These are phyloP conservation scores for Amiota communis DNA, from an alignment of 2,888 invertebrate genomes.

Conservation along the genomic window DNA sequence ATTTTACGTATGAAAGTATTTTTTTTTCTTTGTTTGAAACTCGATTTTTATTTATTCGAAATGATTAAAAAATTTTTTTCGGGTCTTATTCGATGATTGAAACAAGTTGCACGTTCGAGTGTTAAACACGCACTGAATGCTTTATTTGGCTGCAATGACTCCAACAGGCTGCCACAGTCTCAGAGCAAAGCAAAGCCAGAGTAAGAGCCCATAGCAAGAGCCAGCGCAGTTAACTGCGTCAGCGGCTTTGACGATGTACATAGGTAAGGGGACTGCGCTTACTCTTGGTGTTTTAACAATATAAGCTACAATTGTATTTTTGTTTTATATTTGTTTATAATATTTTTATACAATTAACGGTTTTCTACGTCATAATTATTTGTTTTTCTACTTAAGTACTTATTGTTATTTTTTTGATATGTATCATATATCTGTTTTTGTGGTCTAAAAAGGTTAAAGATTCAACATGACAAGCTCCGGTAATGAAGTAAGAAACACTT, in stretches of 20 bases:
- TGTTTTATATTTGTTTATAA: conserved; percentile 35
- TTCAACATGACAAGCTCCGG: neutral
- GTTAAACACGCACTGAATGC: conserved; percentile 60
- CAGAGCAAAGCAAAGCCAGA: neutral
- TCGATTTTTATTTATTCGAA: no score
- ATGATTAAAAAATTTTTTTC: no score
- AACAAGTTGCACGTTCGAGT: conserved; percentile 45
- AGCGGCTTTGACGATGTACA: conserved; percentile 18
- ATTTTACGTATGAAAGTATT: no score
- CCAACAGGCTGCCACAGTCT: conserved; percentile 26
- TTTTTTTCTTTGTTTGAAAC: no score
- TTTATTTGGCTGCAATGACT: conserved; percentile 33
- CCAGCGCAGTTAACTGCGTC: neutral
- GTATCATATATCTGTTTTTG: neutral
- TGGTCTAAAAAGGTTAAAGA: no score
- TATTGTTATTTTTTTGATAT: neutral
- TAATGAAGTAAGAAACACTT: neutral
- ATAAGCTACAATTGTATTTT: conserved; percentile 45
- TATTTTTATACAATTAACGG: neutral
- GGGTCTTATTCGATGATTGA: no score
- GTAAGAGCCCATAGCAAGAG: neutral
- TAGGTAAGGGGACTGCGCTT: conserved; percentile 10
- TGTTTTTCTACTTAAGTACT: neutral
- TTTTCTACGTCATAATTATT: neutral
- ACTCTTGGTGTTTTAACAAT: conserved; percentile 45